Percentiles rank a stretch among this genome's conserved stretches.
Evolutionary conservation across 2,888 invertebrate species (phyloP).

Genomic region (Vandiemenella viatica): DNA sequence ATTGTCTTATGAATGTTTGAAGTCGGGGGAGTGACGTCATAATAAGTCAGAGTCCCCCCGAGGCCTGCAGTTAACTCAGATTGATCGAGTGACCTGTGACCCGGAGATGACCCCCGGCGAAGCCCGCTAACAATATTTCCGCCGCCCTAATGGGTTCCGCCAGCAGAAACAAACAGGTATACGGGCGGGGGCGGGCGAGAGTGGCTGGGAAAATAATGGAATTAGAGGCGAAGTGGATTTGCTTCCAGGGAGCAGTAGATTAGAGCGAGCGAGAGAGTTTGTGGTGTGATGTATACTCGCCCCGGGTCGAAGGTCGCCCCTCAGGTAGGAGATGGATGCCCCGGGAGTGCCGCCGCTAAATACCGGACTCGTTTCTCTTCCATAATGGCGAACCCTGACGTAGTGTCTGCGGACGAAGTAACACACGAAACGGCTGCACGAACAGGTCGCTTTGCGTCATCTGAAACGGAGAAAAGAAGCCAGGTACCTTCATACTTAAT

Average conservation of each 20-base stretch:
- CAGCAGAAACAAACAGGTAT: neutral
- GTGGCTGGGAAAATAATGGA: neutral
- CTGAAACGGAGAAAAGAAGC: too few species aligned
- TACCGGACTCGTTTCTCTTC: too few species aligned
- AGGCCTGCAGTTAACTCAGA: constrained; percentile 10
- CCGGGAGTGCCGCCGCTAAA: neutral
- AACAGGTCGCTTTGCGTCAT: too few species aligned
- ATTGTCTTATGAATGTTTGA: neutral
- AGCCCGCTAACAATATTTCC: constrained; percentile 12
- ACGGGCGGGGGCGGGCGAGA: neutral
- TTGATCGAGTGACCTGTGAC: constrained; percentile 14
- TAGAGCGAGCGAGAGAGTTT: too few species aligned
- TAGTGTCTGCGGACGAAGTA: too few species aligned
- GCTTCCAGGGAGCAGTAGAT: neutral
- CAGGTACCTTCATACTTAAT: too few species aligned
- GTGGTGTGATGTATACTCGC: neutral
- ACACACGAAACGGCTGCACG: too few species aligned
- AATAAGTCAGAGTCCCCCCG: constrained; percentile 1
- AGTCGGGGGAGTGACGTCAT: neutral
- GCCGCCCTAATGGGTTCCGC: constrained; percentile 5
- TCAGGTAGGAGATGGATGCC: neutral
- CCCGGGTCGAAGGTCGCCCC: neutral
- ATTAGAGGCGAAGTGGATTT: neutral
- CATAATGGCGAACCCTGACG: too few species aligned
- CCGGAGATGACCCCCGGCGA: constrained; percentile 5